Percentiles rank a stretch among this genome's conserved stretches.
These are phyloP conservation scores for Lineus longissimus DNA, from an alignment of 1,140 invertebrate genomes.

Conservation along the genomic window DNA sequence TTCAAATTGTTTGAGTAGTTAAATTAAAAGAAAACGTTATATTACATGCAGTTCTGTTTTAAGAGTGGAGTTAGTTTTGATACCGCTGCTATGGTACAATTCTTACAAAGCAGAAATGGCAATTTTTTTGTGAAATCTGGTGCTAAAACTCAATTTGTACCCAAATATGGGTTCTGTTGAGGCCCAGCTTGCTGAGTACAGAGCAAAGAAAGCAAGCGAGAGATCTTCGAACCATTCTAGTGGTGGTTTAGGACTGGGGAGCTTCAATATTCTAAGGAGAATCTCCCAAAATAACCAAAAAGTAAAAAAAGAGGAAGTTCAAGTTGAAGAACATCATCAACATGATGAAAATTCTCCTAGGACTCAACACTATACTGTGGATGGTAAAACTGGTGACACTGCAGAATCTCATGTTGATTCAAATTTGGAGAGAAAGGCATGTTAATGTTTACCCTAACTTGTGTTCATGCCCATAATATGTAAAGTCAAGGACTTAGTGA, in stretches of 20 bases:
- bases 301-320: neutral
- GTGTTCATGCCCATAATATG: no score
- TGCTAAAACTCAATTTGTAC: no score
- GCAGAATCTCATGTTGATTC: neutral
- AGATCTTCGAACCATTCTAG: neutral
- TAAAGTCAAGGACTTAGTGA: no score
- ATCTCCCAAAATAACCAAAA: neutral
- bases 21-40: no score
- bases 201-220: constrained; percentile 26
- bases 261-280: neutral
- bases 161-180: constrained; percentile 13
- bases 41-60: no score
- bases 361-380: neutral
- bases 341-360: neutral
- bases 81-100: no score
- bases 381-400: neutral
- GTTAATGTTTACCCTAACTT: no score
- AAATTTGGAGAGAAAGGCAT: no score
- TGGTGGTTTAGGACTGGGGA: neutral
- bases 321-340: neutral
- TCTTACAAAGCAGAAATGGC: no score
- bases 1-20: no score
- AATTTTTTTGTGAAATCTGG: no score
- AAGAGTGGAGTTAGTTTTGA: no score
- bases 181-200: constrained; percentile 29